These are phyloP conservation scores for Macrotrachela quadricornifera DNA, from an alignment of 1,140 invertebrate species.

Conservation along the genomic window DNA sequence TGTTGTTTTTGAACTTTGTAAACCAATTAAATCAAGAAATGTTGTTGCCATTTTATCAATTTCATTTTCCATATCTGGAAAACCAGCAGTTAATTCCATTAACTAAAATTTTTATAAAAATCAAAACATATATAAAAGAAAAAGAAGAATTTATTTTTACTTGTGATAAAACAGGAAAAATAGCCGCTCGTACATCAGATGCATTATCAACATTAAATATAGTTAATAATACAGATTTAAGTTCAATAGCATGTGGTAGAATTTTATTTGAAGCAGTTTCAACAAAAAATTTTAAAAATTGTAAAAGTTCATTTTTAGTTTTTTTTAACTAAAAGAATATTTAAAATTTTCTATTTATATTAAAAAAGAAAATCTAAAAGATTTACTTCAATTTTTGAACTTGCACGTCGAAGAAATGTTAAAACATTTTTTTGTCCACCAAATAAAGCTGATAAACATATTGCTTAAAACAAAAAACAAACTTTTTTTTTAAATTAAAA, in stretches of 20 bases:
- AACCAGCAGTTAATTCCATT: too few species aligned
- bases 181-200: constrained; percentile 1
- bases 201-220: background rate
- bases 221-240: background rate
- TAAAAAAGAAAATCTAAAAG: background rate
- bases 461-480: constrained; percentile 13
- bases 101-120: too few species aligned
- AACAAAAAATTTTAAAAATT: background rate
- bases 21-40: too few species aligned
- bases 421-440: constrained; percentile 18
- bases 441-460: constrained; percentile 20
- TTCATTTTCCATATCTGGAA: too few species aligned
- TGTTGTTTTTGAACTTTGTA: too few species aligned
- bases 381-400: constrained; percentile 17
- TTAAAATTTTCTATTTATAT: too few species aligned
- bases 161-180: constrained; percentile 3
- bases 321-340: too few species aligned
- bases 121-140: too few species aligned
- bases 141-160: background rate
- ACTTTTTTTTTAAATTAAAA: too few species aligned
- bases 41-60: too few species aligned
- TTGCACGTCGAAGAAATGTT: constrained; percentile 16
- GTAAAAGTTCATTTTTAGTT: background rate
- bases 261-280: constrained; percentile 1
- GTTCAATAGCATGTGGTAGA: background rate